A percentile compares a stretch with the other conserved stretches of the same genome.
phyloP scores from a whole-genome alignment of 2,888 invertebrate genomes.

The Tenthredo notha region DNA sequence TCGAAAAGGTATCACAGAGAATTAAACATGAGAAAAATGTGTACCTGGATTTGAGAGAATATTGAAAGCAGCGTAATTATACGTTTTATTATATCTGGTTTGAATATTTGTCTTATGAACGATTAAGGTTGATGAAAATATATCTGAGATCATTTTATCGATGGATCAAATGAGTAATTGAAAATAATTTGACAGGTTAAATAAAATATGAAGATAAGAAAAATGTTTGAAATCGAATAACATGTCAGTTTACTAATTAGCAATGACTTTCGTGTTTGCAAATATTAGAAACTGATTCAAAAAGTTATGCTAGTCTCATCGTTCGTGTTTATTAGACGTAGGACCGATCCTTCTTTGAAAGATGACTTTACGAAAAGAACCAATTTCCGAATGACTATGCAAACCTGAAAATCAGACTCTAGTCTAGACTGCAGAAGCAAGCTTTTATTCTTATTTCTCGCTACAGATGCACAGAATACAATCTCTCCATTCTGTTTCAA shows the following conservation, averaged over 20 bases:
- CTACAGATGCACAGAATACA: background rate
- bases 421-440: conserved; percentile 49
- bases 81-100: background rate
- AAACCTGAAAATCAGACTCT: conserved; percentile 56
- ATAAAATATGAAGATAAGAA: background rate
- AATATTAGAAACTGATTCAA: conserved; percentile 54
- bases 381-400: conserved; percentile 69
- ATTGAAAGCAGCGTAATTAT: background rate
- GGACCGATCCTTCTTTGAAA: conserved; percentile 59
- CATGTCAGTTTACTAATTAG: conserved; percentile 55
- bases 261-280: conserved; percentile 56
- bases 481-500: background rate
- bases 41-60: background rate
- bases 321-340: conserved; percentile 44
- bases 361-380: conserved; percentile 67
- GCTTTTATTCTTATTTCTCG: conserved; percentile 5
- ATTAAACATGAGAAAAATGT: background rate
- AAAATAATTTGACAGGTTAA: background rate
- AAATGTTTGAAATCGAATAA: conserved; percentile 4
- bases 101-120: background rate
- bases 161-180: background rate
- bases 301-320: conserved; percentile 42
- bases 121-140: background rate
- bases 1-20: background rate
- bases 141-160: background rate